Evolutionary conservation across 2,113 vertebrate species (phyloP).

Genomic region (Eulacestoma nigropectus): DNA sequence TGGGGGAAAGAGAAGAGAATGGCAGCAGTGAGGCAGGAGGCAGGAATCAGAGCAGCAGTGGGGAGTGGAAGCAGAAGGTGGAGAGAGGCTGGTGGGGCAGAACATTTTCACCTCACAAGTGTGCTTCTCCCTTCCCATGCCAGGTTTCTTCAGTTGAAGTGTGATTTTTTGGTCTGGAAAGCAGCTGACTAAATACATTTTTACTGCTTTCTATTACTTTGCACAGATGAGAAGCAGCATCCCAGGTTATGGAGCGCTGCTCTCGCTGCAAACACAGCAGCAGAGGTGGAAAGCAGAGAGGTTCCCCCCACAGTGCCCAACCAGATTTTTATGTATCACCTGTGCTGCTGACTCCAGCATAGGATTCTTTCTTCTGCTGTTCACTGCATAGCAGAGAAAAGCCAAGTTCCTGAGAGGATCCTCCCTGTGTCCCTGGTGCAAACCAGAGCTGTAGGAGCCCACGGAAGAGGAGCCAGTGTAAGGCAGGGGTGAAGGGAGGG

Average conservation of each 20-base stretch:
- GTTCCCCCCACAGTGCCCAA: accelerated
- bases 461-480: accelerated
- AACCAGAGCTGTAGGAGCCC: background rate
- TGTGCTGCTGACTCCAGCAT: accelerated
- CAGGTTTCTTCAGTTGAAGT: background rate
- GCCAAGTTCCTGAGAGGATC: background rate
- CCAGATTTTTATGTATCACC: background rate
- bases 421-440: background rate
- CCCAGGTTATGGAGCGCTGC: background rate
- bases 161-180: background rate
- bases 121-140: background rate
- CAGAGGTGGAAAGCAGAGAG: background rate
- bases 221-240: background rate
- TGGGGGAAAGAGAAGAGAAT: background rate
- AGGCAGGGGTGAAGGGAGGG: background rate
- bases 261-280: background rate
- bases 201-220: background rate
- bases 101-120: background rate
- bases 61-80: background rate
- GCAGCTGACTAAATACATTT: background rate
- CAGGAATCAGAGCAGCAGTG: accelerated
- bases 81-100: background rate
- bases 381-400: accelerated
- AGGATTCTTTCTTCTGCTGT: background rate
- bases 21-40: background rate